Conservation (phyloP, 2,113 vertebrate genomes). For the Rhinolophus sinicus region DNA sequence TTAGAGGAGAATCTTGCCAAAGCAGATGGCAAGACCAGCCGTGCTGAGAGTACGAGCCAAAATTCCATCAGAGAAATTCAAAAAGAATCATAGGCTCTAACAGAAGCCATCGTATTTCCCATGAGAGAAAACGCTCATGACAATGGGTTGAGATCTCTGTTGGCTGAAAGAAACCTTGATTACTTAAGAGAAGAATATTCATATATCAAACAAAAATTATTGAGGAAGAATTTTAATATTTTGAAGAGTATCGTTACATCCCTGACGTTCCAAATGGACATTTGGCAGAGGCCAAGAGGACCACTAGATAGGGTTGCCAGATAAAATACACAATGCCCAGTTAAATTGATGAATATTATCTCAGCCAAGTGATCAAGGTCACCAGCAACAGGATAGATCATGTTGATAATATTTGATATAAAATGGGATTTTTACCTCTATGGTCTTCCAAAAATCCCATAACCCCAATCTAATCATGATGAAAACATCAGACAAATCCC, state of each 20-base stretch:
- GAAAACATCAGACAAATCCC: background rate
- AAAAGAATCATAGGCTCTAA: background rate
- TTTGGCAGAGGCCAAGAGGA: background rate
- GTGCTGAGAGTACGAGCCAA: background rate
- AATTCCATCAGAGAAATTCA: background rate
- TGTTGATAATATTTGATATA: background rate
- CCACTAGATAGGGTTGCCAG: background rate
- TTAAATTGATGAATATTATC: background rate
- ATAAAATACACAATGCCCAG: background rate
- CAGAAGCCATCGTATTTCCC: background rate
- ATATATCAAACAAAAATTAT: background rate
- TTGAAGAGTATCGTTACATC: background rate
- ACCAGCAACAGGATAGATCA: background rate
- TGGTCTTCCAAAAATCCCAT: background rate
- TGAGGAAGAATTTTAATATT: background rate
- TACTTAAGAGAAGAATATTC: background rate
- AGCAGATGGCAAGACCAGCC: conserved; percentile 5
- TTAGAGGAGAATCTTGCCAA: background rate
- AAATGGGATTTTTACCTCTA: background rate
- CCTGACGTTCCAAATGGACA: background rate
- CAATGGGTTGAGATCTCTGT: background rate
- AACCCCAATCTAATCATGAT: background rate
- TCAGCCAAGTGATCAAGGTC: background rate
- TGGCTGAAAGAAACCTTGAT: background rate
- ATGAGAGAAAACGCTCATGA: too few relatives aligned